phyloP scores from a whole-genome alignment of 2,113 vertebrate genomes.

The Philantomba maxwellii region DNA sequence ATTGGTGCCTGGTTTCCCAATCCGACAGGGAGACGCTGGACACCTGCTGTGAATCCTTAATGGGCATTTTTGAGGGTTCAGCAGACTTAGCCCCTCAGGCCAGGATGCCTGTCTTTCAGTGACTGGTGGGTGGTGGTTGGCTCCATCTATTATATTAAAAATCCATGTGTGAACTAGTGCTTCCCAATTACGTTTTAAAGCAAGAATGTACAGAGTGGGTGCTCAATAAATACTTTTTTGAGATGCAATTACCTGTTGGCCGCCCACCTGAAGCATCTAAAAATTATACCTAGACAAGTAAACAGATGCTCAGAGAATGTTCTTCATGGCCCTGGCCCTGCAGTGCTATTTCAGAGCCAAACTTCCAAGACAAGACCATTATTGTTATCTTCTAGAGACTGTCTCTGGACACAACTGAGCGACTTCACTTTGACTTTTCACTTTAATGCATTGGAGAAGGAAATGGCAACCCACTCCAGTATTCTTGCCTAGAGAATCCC shows the following conservation, averaged over 20 bases:
- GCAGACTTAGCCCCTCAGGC: slow-evolving; percentile 2
- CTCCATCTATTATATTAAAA: slow-evolving; percentile 30
- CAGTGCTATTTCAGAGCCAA: slow-evolving; percentile 4
- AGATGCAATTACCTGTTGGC: slow-evolving; percentile 56
- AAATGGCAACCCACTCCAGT: no score
- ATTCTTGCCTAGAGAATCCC: no score
- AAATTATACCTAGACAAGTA: slow-evolving; percentile 58
- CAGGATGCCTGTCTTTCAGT: slow-evolving; percentile 24
- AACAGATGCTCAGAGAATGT: slow-evolving; percentile 46
- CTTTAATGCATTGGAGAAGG: no score
- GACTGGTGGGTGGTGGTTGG: slow-evolving; percentile 51
- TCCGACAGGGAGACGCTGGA: background rate
- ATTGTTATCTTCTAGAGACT: background rate
- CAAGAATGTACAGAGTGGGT: slow-evolving; percentile 58
- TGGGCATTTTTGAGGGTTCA: background rate
- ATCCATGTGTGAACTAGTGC: slow-evolving; percentile 56
- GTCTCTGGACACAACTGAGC: background rate
- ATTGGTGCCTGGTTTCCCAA: background rate
- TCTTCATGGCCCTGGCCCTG: slow-evolving; percentile 20
- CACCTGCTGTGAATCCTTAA: background rate
- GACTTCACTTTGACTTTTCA: no score
- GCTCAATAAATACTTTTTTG: slow-evolving; percentile 61
- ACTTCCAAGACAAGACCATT: background rate
- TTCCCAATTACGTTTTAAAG: slow-evolving; percentile 52
- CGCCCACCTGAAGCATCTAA: slow-evolving; percentile 39